These are phyloP conservation scores for Atrichornis clamosus DNA, from an alignment of 2,113 vertebrate species.

Conservation along the genomic window DNA sequence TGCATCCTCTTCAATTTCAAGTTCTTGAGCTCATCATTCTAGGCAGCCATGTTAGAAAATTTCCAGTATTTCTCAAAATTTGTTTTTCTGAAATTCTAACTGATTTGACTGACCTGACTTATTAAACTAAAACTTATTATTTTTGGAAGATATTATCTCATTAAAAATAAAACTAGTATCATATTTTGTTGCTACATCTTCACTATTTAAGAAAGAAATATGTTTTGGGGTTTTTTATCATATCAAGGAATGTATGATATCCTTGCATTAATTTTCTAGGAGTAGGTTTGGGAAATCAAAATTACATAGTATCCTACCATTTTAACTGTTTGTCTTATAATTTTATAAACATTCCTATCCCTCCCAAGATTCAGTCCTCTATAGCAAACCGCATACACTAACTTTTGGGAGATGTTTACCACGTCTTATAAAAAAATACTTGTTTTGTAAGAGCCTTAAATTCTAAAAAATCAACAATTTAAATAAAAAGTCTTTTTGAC, in stretches of 20 bases:
- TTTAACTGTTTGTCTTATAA: neutral
- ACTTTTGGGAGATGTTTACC: neutral
- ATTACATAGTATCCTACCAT: neutral
- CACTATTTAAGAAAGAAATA: neutral
- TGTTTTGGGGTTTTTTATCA: neutral
- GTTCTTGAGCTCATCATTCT: neutral
- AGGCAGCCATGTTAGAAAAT: neutral
- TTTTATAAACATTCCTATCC: neutral
- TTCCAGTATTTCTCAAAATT: neutral
- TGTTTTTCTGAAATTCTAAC: neutral
- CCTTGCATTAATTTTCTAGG: neutral
- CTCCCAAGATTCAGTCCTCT: neutral
- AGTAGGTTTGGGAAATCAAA: neutral
- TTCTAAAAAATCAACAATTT: neutral
- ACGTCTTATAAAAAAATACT: neutral
- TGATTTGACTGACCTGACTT: neutral
- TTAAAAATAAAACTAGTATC: neutral
- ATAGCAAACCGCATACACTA: neutral
- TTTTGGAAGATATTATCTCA: neutral
- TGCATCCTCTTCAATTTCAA: neutral
- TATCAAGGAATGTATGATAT: neutral
- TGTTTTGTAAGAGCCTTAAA: neutral
- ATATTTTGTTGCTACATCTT: neutral
- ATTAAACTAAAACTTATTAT: neutral
- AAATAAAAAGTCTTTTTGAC: neutral